Evolutionary conservation across 2,888 invertebrate species (phyloP), one percentile per base, ranked within the genome.

Genomic region (Pediacus dermestoides): DNA sequence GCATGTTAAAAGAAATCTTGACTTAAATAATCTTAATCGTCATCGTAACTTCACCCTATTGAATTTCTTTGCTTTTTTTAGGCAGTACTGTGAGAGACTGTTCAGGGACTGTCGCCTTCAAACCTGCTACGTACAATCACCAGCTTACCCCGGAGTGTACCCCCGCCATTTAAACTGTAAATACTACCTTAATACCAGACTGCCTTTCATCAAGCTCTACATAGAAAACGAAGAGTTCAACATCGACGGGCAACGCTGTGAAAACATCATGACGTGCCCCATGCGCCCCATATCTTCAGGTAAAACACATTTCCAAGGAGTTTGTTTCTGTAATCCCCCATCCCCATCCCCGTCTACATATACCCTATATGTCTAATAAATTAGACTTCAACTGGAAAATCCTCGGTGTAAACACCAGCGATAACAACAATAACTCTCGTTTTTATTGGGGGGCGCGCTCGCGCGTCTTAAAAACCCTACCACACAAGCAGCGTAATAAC

Each of bases 201-300:
- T 88, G 60, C 89, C 90, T 12, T 91, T 88, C 73, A 91, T 91
- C 65, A 89, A 89, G 71, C 75, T 90, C 54, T 89, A 91, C 72
- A 88, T 91, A 58, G 90, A 91, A 67, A 91, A 91, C 67, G 90
- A 91, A 66, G 90, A 91, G 68, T 92, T 92, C 72, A 91, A 92
- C 66, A 89, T 92, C 55, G 92, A 92, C 58, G 92, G 92, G 1
- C 91, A 92, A 62, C 77, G 92, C 37, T 92, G 92, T 64, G 92
- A 93, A 70, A 92, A 92, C 67, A 88, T 92, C 55, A 91, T 93
- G 87, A 89, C 91, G 1, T 93, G 92, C 61, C 92, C 92, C 13
- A 91, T 92, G 83, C 75, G 91, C 50, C 89, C 90, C 6, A 90
- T 91, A 47, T 88, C 88, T 7, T 88, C 89, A 36, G 89, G 81